Conservation (phyloP, 2,888 invertebrate genomes). For the Coremacera marginata region DNA sequence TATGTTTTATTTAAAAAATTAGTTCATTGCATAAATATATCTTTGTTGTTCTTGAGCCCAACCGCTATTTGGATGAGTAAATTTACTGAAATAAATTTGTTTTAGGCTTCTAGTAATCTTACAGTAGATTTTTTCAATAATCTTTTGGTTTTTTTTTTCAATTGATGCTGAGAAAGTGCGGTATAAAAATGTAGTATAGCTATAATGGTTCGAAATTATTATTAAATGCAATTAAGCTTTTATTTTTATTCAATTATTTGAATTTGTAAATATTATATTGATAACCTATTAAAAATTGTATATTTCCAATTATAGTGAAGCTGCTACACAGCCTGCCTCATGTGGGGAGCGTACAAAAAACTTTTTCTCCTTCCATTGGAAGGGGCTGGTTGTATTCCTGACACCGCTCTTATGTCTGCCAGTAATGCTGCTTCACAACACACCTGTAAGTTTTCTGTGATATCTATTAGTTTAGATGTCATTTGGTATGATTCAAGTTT, state of each 20-base stretch:
- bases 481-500: too few species aligned
- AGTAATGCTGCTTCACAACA: constrained; percentile 74
- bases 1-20: too few species aligned
- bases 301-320: constrained; percentile 51
- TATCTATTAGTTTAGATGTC: not conserved
- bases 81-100: too few species aligned
- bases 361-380: constrained; percentile 80
- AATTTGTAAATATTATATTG: too few species aligned
- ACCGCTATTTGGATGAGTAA: too few species aligned
- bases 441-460: constrained; percentile 69
- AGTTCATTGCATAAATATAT: too few species aligned
- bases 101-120: not conserved
- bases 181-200: too few species aligned
- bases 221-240: too few species aligned
- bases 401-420: constrained; percentile 80
- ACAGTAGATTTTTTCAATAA: not conserved
- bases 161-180: too few species aligned
- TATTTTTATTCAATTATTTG: not conserved
- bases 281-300: not conserved
- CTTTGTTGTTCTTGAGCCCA: too few species aligned
- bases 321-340: constrained; percentile 47
- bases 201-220: too few species aligned
- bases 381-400: constrained; percentile 77
- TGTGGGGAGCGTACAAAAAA: constrained; percentile 47
- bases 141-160: too few species aligned